Percentiles rank a stretch among this genome's conserved stretches.
Evolutionary conservation across 2,113 vertebrate species (phyloP).

Genomic region (Macrotis lagotis): DNA sequence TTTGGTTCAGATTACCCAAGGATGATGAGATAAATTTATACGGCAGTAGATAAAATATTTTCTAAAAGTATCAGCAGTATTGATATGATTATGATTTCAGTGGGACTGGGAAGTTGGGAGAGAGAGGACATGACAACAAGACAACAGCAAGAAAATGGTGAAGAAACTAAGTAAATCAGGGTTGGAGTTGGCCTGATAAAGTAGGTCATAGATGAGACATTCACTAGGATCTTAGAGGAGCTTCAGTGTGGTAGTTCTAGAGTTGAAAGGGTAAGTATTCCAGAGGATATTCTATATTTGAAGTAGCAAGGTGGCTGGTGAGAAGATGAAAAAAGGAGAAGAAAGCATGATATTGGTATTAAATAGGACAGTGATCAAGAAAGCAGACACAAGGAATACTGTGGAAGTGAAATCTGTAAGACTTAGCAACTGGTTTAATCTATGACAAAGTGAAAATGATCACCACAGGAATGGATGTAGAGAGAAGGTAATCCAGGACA

Average conservation of each 20-base stretch:
- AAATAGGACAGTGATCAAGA: not conserved
- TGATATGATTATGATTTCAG: not conserved
- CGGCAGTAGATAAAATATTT: not conserved
- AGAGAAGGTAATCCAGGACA: not conserved
- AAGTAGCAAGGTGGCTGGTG: not conserved
- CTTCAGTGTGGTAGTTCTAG: not conserved
- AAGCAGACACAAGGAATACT: not conserved
- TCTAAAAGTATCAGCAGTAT: not conserved
- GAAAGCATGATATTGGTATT: not conserved
- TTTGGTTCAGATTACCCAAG: not conserved
- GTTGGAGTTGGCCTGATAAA: not conserved
- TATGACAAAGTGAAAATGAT: not conserved
- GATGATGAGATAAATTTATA: not conserved
- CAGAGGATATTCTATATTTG: not conserved
- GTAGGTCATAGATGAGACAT: not conserved
- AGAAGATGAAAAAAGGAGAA: not conserved
- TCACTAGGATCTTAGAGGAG: not conserved
- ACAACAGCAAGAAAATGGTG: not conserved
- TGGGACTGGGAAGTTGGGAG: not conserved
- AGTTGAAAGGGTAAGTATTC: not conserved
- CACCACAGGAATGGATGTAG: not conserved
- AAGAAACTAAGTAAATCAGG: not conserved
- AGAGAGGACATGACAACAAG: not conserved
- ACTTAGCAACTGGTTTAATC: not conserved
- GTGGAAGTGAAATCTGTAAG: not conserved